Percentiles rank a stretch among this genome's conserved stretches.
Conservation (phyloP, 2,797 vertebrate species). For the Otolemur crassicaudatus region DNA sequence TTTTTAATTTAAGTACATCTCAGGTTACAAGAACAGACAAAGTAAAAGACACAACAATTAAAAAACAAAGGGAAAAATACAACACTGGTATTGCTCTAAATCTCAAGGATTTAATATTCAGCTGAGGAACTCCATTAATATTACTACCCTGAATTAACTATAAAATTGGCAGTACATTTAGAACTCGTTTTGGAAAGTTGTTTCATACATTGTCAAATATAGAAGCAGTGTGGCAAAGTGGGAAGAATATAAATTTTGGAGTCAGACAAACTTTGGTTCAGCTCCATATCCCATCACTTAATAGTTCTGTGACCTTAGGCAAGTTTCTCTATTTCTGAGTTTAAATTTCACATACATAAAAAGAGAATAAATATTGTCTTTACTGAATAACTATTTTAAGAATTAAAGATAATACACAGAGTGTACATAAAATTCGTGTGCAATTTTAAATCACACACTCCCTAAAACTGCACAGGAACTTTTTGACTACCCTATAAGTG, state of each 20-base stretch:
- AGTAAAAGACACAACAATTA: background rate
- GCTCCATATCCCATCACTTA: background rate
- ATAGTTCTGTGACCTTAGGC: background rate
- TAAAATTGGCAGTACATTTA: background rate
- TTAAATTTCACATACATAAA: conserved; percentile 49
- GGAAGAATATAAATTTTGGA: background rate
- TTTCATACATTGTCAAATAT: background rate
- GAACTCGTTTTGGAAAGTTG: conserved; percentile 9
- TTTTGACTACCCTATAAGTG: background rate
- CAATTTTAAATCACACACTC: too few relatives aligned
- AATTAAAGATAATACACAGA: conserved; percentile 6
- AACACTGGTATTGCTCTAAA: background rate
- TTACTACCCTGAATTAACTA: background rate
- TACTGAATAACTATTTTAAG: conserved; percentile 36
- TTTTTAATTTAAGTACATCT: background rate
- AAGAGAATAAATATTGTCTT: conserved; percentile 33
- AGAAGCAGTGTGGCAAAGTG: background rate
- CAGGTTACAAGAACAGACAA: background rate
- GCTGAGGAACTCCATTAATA: background rate
- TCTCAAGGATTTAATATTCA: conserved; percentile 44
- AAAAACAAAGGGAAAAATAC: background rate
- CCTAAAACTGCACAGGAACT: too few relatives aligned
- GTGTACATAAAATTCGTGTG: too few relatives aligned
- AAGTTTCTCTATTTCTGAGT: conserved; percentile 1
- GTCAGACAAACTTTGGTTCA: background rate